These are phyloP conservation scores for Xiphophorus hellerii DNA, from an alignment of 2,113 vertebrate species.

Conservation along the genomic window DNA sequence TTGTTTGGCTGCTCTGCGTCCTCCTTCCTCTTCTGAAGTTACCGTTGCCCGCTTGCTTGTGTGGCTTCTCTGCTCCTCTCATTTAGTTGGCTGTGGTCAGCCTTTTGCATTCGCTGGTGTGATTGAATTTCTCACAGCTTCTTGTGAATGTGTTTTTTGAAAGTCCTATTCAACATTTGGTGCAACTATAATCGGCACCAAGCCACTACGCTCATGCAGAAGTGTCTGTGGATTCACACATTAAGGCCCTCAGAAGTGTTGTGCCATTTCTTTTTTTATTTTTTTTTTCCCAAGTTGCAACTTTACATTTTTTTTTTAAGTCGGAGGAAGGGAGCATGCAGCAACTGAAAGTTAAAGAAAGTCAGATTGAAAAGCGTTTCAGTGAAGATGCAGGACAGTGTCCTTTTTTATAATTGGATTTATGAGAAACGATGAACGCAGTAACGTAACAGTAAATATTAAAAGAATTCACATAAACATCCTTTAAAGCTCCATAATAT, in stretches of 20 bases:
- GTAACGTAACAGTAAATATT: background rate
- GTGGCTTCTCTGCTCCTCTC: slow-evolving; percentile 59
- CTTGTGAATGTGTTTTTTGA: slow-evolving; percentile 77
- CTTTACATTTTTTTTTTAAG: slow-evolving; percentile 41
- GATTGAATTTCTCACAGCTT: slow-evolving; percentile 79
- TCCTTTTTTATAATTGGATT: background rate
- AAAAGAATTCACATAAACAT: no score
- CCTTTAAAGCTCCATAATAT: background rate
- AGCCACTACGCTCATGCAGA: slow-evolving; percentile 75
- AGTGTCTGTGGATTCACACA: slow-evolving; percentile 74
- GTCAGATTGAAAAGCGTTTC: slow-evolving; percentile 3
- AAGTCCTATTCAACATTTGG: slow-evolving; percentile 79
- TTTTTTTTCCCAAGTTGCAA: slow-evolving; percentile 35
- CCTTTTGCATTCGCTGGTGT: slow-evolving; percentile 72
- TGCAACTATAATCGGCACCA: slow-evolving; percentile 77
- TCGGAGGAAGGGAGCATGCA: slow-evolving; percentile 25
- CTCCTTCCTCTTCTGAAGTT: slow-evolving; percentile 53
- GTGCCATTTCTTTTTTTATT: slow-evolving; percentile 57
- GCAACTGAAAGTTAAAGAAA: background rate
- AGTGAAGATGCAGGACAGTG: background rate
- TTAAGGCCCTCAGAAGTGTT: slow-evolving; percentile 71
- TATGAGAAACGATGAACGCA: background rate
- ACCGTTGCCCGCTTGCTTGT: slow-evolving; percentile 44
- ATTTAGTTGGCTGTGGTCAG: slow-evolving; percentile 75
- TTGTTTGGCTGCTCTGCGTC: slow-evolving; percentile 35